Conservation (phyloP, 2,113 vertebrate genomes). For the Pygoscelis antarcticus region DNA sequence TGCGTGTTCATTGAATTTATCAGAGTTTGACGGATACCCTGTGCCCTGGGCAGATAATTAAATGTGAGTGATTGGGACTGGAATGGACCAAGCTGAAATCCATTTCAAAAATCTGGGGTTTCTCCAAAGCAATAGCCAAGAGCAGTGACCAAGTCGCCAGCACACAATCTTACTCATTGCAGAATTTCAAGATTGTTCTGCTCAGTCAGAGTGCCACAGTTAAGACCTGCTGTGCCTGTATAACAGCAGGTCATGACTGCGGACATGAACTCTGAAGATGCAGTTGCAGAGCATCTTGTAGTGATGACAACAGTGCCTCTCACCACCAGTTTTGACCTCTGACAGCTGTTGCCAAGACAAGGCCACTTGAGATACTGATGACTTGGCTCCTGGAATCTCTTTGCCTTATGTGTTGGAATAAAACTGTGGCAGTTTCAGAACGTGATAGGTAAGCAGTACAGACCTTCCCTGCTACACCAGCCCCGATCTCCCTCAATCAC, state of each 20-base stretch:
- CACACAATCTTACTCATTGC: neutral
- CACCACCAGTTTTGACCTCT: neutral
- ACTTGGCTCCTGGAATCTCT: neutral
- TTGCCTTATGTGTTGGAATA: neutral
- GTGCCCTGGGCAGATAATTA: slow-evolving; percentile 23
- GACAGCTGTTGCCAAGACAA: neutral
- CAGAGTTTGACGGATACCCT: neutral
- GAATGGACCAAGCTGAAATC: slow-evolving; percentile 5
- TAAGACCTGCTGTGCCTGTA: neutral
- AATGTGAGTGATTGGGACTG: slow-evolving; percentile 3
- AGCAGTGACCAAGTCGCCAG: neutral
- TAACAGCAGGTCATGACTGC: neutral
- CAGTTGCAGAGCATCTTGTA: neutral
- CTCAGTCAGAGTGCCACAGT: neutral
- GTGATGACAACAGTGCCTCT: neutral
- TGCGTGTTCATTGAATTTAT: slow-evolving; percentile 34
- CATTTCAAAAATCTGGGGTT: neutral
- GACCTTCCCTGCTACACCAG: neutral
- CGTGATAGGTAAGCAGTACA: neutral
- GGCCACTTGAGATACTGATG: neutral
- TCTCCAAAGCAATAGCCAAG: neutral
- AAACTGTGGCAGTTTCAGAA: neutral
- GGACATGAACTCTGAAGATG: neutral
- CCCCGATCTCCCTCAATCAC: rapidly evolving
- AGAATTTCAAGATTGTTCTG: neutral